Evolutionary conservation across 2,113 vertebrate species (phyloP).

Genomic region (Anguilla rostrata): DNA sequence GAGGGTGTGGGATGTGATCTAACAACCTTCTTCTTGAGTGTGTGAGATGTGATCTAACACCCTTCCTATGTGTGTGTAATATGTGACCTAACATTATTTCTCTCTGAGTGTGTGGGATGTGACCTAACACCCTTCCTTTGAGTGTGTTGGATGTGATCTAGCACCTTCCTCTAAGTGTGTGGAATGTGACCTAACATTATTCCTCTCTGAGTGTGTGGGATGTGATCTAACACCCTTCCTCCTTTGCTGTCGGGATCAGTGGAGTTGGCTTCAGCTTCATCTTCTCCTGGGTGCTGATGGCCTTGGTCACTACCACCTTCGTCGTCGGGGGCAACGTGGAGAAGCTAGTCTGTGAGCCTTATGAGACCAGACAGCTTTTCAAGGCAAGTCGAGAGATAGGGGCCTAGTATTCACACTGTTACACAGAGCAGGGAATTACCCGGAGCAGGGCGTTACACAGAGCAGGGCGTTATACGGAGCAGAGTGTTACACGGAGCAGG

Average conservation of each 20-base stretch:
- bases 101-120: no score
- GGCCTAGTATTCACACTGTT: background rate
- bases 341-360: slow-evolving; percentile 91
- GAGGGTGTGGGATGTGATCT: no score
- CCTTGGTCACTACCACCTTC: slow-evolving; percentile 80
- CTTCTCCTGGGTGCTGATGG: slow-evolving; percentile 90
- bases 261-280: slow-evolving; percentile 91
- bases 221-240: background rate
- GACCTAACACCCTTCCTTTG: background rate
- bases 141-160: no score
- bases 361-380: slow-evolving; percentile 81
- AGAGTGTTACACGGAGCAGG: background rate
- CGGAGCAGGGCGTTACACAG: background rate
- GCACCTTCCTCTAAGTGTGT: background rate
- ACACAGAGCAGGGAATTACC: background rate
- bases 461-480: background rate
- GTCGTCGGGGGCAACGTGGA: slow-evolving; percentile 84
- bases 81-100: no score
- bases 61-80: background rate
- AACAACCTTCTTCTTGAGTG: no score
- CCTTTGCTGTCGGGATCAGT: slow-evolving; percentile 60
- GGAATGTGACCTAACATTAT: no score
- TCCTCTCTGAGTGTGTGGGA: background rate
- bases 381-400: slow-evolving; percentile 63
- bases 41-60: no score